Percentiles rank a stretch among this genome's conserved stretches.
Evolutionary conservation across 2,797 vertebrate species (phyloP).

Genomic region (Gobionotothen gibberifrons): DNA sequence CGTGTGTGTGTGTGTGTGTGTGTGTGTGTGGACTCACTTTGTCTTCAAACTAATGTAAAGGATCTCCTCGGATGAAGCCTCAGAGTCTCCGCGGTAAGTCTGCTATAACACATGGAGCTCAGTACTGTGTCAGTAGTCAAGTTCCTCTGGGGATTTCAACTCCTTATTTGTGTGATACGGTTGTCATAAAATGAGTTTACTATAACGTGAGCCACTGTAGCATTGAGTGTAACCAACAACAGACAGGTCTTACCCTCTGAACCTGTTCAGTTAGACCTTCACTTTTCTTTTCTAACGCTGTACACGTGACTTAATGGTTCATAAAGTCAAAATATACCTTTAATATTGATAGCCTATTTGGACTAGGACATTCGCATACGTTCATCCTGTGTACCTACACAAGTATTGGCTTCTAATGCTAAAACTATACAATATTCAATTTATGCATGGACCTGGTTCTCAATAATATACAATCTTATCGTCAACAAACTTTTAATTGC

Average conservation of each 20-base stretch:
- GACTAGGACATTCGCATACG: too few relatives aligned
- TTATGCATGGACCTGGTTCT: background rate
- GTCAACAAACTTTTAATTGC: background rate
- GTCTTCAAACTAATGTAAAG: conserved; percentile 12
- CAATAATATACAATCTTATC: background rate
- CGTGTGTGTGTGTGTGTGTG: conserved; percentile 5
- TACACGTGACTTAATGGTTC: background rate
- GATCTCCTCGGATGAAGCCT: conserved; percentile 19
- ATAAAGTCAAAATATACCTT: background rate
- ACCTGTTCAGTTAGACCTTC: background rate
- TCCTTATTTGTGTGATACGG: too few relatives aligned
- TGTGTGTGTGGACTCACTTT: background rate
- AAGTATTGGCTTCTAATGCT: background rate
- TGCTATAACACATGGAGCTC: background rate
- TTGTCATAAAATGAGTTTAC: background rate
- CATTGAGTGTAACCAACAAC: background rate
- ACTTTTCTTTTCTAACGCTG: background rate
- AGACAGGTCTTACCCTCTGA: background rate
- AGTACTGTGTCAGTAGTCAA: background rate
- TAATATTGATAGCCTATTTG: background rate
- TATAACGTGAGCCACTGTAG: background rate
- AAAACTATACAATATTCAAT: background rate
- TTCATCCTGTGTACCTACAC: background rate
- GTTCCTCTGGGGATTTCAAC: background rate
- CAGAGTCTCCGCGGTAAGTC: conserved; percentile 57